Conservation (phyloP, 2,797 vertebrate genomes). For the Vireo griseus region DNA sequence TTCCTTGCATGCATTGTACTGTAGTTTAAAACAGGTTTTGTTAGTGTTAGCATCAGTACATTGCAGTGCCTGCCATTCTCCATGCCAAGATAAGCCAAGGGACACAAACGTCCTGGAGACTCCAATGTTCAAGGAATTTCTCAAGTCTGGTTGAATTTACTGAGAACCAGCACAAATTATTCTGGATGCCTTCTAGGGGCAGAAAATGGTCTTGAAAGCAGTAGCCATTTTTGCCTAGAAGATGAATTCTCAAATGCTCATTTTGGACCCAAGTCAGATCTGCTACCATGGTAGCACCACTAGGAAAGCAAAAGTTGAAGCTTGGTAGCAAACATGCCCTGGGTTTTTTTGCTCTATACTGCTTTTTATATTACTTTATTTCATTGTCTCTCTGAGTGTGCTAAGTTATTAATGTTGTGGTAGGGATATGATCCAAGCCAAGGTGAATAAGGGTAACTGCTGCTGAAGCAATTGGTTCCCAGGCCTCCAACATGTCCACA, state of each 20-base stretch:
- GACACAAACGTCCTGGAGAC: not conserved
- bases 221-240: not conserved
- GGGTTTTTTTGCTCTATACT: not conserved
- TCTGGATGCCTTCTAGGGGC: not conserved
- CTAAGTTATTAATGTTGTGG: constrained; percentile 22
- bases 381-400: not conserved
- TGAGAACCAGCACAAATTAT: not conserved
- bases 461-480: constrained; percentile 34
- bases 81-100: not conserved
- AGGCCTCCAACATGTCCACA: constrained; percentile 22
- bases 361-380: not conserved
- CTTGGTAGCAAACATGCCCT: not conserved
- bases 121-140: not conserved
- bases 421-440: constrained; percentile 36
- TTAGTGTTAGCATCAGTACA: not conserved
- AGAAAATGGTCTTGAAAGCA: not conserved
- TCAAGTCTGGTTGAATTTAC: not conserved
- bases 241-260: not conserved
- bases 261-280: not conserved
- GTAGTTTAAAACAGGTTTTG: not conserved
- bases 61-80: not conserved
- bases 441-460: constrained; percentile 33
- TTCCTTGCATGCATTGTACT: not conserved
- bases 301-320: not conserved
- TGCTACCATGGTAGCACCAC: not conserved